Base-by-base conservation (phyloP, 2,888 invertebrate species). In the Nectonema munidae region DNA sequence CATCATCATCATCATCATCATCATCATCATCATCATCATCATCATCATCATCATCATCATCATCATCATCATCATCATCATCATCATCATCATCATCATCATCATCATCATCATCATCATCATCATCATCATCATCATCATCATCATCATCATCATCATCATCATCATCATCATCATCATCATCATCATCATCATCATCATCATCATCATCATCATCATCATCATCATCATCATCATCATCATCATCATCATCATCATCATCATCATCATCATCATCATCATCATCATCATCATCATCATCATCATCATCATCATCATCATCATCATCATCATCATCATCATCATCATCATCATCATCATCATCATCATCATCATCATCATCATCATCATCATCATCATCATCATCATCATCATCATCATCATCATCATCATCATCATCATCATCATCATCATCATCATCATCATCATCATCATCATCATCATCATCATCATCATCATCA, bases 31-130 rank as follows among this genome's bases (percentile, higher is more conserved):
- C 32, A n/a, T 32, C 32, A 32, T 32, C 32, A n/a, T 32, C 32
- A n/a, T 32, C 32, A n/a, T 32, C 32, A n/a, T 32, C 32, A n/a
- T 32, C 32, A n/a, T 32, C 32, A n/a, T 32, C 32, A n/a, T 32
- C 32, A n/a, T 32, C 32, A n/a, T 32, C 32, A n/a, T 32, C 32
- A n/a, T 32, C 32, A n/a, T 32, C 32, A n/a, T 32, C 32, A n/a
- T 32, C 32, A n/a, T 32, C 32, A n/a, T 32, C 32, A 32, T 32
- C 32, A 32, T 32, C 32, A 32, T 32, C 32, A 32, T 32, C 32
- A 32, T 32, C 32, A 32, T 32, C 32, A 32, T 32, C 32, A 32
- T 32, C 32, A 32, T 32, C 32, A 32, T 32, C 32, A 32, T 32
- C 32, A 32, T 32, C 32, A 32, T 32, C 32, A 32, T 32, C 32